Evolutionary conservation across 2,888 invertebrate species (phyloP).

Genomic region (Minunthozetes semirufus): DNA sequence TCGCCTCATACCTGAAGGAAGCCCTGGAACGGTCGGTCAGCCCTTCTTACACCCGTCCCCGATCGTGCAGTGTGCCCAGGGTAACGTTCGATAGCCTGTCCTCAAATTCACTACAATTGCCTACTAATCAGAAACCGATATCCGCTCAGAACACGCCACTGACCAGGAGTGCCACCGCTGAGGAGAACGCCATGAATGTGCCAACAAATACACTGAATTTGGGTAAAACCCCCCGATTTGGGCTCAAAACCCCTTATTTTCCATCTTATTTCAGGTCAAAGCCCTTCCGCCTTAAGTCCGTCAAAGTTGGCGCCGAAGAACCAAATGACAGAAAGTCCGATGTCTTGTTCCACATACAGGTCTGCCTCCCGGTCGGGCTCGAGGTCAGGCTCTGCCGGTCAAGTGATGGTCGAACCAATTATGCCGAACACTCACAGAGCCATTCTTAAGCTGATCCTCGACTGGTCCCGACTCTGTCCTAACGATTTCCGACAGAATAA

Average conservation of each 20-base stretch:
- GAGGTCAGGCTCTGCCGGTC: conserved; percentile 29
- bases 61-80: conserved; percentile 51
- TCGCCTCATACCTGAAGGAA: conserved; percentile 26
- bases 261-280: neutral
- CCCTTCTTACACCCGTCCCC: conserved; percentile 46
- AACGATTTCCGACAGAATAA: conserved; percentile 39
- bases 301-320: conserved; percentile 16
- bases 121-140: neutral
- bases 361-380: conserved; percentile 26
- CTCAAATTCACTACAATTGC: conserved; percentile 43
- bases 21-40: conserved; percentile 28
- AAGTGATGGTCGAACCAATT: conserved; percentile 27
- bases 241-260: no score
- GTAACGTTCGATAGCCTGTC: conserved; percentile 47
- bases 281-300: conserved; percentile 19
- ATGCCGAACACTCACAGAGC: conserved; percentile 39
- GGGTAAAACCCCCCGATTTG: no score
- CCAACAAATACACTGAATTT: neutral
- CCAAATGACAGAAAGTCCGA: conserved; percentile 29
- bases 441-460: conserved; percentile 38
- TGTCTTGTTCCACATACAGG: neutral
- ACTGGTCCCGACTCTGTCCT: conserved; percentile 41
- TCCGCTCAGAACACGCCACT: conserved; percentile 33
- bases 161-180: conserved; percentile 47
- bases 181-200: conserved; percentile 22